Percentiles rank a stretch among this genome's conserved stretches.
phyloP scores from a whole-genome alignment of 2,113 vertebrate species.

The Orientallactaga bullata region DNA sequence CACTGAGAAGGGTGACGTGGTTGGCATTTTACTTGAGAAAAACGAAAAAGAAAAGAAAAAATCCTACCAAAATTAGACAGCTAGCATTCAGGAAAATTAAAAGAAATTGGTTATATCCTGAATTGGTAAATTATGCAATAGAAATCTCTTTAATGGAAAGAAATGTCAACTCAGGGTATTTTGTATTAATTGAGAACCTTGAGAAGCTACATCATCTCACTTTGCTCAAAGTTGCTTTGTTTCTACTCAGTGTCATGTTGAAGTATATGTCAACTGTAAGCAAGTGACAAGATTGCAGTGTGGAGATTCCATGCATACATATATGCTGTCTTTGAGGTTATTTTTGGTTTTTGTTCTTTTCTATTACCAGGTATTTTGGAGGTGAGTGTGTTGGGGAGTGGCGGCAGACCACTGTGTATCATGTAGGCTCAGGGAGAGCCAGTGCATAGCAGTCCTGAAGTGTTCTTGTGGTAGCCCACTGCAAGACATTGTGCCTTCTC shows the following conservation, averaged over 20 bases:
- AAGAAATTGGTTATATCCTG: neutral
- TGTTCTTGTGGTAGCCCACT: accelerated
- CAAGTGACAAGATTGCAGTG: too few relatives aligned
- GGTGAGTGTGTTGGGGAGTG: neutral
- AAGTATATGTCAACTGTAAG: neutral
- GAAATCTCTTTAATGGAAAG: neutral
- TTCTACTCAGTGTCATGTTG: neutral
- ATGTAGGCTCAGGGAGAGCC: neutral
- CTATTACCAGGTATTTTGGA: neutral
- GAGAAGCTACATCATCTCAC: too few relatives aligned
- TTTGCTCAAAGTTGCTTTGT: too few relatives aligned
- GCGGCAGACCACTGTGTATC: neutral
- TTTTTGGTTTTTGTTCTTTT: neutral
- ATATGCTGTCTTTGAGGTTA: accelerated
- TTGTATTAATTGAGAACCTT: accelerated
- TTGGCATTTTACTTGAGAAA: neutral
- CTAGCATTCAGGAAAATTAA: neutral
- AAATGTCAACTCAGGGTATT: accelerated
- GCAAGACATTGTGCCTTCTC: accelerated
- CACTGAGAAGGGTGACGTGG: accelerated
- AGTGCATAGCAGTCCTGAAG: neutral
- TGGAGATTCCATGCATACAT: accelerated
- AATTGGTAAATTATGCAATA: neutral
- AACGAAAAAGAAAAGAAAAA: too few relatives aligned
- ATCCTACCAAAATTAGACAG: neutral